Base-by-base conservation (phyloP, 2,888 invertebrate species). In the Subacronicta megacephala region DNA sequence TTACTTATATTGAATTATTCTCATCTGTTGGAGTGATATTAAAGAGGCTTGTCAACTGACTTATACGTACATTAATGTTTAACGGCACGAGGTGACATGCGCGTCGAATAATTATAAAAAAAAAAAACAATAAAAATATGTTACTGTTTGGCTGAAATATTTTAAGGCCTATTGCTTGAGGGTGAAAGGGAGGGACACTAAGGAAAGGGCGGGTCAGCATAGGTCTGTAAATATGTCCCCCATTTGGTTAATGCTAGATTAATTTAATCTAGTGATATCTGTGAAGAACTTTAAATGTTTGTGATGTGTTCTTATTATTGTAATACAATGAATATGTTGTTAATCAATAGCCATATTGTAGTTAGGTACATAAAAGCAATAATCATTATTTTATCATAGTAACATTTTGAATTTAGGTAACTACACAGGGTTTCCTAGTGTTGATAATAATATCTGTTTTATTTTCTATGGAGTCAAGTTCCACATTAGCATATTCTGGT, bases 361-460 rank as follows among this genome's bases (percentile, higher is more conserved):
- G 60, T n/a, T 54, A 61, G 50, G 50, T 58, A 57, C 61, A 35
- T 66, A 47, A 7, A 58, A 72, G 65, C 72, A 65, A 72, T 68
- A 68, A 54, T 58, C 55, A 51, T 40, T 41, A 45, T 67, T 16
- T 42, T 56, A 52, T 41, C 10, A 45, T 53, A 54, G 40, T 29
- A 52, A 44, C 13, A 44, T 56, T 42, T 37, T 43, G 52, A 53
- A 38, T 31, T 50, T 61, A 65, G 54, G 42, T 54, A 35, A 37
- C 56, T 36, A 41, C 16, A 47, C 47, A 57, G 57, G 51, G 49
- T 52, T 43, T 52, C 51, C 40, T 47, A 6, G 10, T 15, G 23
- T 40, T 50, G 38, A 26, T 29, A 29, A 26, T 29, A 29, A 38
- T 41, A 44, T 33, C 37, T 49, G 42, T 55, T 65, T 66, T 51